Base-by-base conservation (phyloP, 2,888 invertebrate species). In the Drosophila helvetica region DNA sequence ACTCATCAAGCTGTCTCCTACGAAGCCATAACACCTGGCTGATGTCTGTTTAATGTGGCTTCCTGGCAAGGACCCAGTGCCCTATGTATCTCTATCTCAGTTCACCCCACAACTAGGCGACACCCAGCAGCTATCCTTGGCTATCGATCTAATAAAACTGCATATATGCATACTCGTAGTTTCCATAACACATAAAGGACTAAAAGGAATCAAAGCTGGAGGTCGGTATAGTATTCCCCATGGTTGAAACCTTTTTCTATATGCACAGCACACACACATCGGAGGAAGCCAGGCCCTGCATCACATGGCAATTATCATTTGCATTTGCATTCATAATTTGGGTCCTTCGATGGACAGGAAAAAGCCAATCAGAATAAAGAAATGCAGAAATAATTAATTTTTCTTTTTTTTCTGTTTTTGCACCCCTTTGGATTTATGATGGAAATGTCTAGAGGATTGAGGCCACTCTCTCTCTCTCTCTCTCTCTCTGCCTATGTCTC, bases 311-410 rank as follows among this genome's bases (percentile, higher is more conserved):
- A 38, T 38, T 38, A 38, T 38, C 38, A n/a, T 38, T 15, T 1
- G 38, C 15, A 15, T 38, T 38, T 38, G 38, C 38, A 38, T 38
- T 38, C 38, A 38, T 38, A n/a, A 38, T 38, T 38, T n/a, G 38
- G 2, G 15, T 15, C 2, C 15, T 15, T 38, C 38, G 15, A n/a
- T 42, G 47, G 38, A 53, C 59, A 50, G 42, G n/a, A 52, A 59
- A 17, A 51, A 45, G 42, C 17, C 38, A 48, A 25, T 38, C 38
- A 38, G 53, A 38, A 10, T 33, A 53, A 22, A 53, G 53, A 19
- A 19, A 19, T 33, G 53, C n/a, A 38, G 53, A 5, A 38, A 56
- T 77, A 81, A 77, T 82, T 74, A 77, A 54, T 15, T 38, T 2
- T 1, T 6, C 5, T 38, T 5, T 15, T 38, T 55, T 18, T 43